These are phyloP conservation scores for Caenorhabditis remanei DNA, from an alignment of 1,140 invertebrate genomes.

Conservation along the genomic window DNA sequence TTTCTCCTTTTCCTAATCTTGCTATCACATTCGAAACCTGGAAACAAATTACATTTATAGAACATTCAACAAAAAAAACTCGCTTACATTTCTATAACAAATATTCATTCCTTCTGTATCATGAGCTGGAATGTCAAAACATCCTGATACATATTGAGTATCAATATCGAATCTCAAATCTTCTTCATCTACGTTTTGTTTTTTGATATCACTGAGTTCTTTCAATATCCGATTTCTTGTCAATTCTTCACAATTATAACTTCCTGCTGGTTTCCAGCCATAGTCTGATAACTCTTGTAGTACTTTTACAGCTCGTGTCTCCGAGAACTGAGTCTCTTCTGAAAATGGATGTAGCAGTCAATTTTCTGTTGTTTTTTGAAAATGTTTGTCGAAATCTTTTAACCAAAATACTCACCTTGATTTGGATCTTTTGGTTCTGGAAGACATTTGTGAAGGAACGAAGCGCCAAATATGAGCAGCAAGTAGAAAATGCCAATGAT, in stretches of 20 bases:
- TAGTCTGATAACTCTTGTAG: constrained; percentile 61
- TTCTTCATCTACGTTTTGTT: background rate
- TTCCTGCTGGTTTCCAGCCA: constrained; percentile 67
- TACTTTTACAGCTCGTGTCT: constrained; percentile 56
- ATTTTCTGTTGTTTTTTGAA: too few species aligned
- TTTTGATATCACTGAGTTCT: constrained; percentile 60
- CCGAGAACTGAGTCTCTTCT: constrained; percentile 66
- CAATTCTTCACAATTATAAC: constrained; percentile 61
- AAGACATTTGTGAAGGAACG: constrained; percentile 60
- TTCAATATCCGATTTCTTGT: constrained; percentile 63
- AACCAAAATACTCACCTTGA: constrained; percentile 35
- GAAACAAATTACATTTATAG: constrained; percentile 81
- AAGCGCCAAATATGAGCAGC: constrained; percentile 13
- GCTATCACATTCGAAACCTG: constrained; percentile 82
- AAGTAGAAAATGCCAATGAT: constrained; percentile 45
- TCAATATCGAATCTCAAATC: constrained; percentile 79
- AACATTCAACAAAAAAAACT: constrained; percentile 77
- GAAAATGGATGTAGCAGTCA: background rate
- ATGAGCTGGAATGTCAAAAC: constrained; percentile 85
- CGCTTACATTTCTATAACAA: constrained; percentile 78
- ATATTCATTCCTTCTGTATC: constrained; percentile 81
- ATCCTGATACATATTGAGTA: constrained; percentile 84
- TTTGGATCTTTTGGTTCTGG: constrained; percentile 61
- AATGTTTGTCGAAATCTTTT: background rate
- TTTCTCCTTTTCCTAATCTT: constrained; percentile 67